Evolutionary conservation across 1,140 invertebrate species (phyloP).

Genomic region (Muscidifurax raptorellus): DNA sequence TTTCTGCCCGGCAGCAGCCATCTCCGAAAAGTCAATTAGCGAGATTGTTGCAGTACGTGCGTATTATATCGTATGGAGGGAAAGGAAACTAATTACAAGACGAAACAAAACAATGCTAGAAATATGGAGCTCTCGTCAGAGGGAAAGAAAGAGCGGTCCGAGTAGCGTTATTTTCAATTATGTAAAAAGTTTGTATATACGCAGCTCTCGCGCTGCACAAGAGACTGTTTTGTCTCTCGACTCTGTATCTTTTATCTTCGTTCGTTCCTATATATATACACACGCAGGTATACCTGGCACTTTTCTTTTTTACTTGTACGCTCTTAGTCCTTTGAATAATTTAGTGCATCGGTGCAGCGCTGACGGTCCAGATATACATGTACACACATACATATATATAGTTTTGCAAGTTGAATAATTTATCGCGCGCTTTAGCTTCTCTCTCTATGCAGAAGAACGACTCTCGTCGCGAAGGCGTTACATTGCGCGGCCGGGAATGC

Average conservation of each 20-base stretch:
- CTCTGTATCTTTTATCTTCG: slow-evolving; percentile 19
- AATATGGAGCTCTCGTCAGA: too few relatives aligned
- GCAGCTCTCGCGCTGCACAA: neutral
- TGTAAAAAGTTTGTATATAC: slow-evolving; percentile 24
- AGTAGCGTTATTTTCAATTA: slow-evolving; percentile 25
- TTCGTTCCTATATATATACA: neutral
- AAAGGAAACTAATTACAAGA: neutral
- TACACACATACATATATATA: neutral
- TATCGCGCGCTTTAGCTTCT: neutral
- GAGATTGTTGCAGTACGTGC: too few relatives aligned
- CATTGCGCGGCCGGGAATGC: too few relatives aligned
- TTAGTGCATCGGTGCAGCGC: neutral
- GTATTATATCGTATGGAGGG: too few relatives aligned
- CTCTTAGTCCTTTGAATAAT: slow-evolving; percentile 37
- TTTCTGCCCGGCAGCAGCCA: too few relatives aligned
- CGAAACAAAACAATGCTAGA: neutral
- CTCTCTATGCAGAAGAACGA: too few relatives aligned
- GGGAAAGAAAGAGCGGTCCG: neutral
- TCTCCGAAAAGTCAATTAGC: too few relatives aligned
- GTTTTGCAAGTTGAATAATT: slow-evolving; percentile 35
- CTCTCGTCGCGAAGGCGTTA: too few relatives aligned
- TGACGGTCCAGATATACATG: neutral
- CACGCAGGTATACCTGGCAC: neutral
- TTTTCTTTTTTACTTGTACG: slow-evolving; percentile 16
- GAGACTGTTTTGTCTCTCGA: slow-evolving; percentile 19